Evolutionary conservation across 2,797 vertebrate genomes (phyloP), one percentile per base, ranked within the genome.

Genomic region (Poeciliopsis presidionis): DNA sequence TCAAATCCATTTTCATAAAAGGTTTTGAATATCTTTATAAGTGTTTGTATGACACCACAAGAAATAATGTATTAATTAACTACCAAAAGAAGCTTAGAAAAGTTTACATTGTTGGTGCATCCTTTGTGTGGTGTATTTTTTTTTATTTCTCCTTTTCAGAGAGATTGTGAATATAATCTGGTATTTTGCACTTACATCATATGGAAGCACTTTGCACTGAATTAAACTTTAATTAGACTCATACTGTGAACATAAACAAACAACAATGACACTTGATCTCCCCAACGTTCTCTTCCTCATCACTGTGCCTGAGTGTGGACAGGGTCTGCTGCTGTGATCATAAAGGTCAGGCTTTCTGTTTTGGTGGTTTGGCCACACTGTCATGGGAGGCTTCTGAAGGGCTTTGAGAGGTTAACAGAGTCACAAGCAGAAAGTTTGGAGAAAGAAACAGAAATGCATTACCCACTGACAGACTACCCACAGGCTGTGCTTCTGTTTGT

Each of bases 211-310:
- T 77, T 63, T 74, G n/a, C 71, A 53, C 72, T 70, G 46, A 86
- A 73, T 75, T 67, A 75, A 82, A 80, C 61, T 84, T 83, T 77
- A 84, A 88, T 81, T 78, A 76, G 83, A 77, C 74, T 76, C 67
- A 55, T 41, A 73, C 75, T 76, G 7, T 65, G 73, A 73, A 79
- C 57, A 76, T 39, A 51, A 69, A 71, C 76, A 75, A 65, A 79
- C 77, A 75, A 77, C 72, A 72, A 14, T 12, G 71, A 46, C 46
- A 72, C 25, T 70, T 70, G 41, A 12, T 16, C 67, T 45, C 1
- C 25, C 41, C 41, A 45, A 45, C 39, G 14, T 45, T 7, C 65
- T 41, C 22, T 69, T 11, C 20, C 65, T 45, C 72, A 76, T 65
- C 13, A 69, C 55, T 45, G 67, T 65, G 65, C 11, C 28, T 39